Percentiles rank a stretch among this genome's conserved stretches.
phyloP scores from a whole-genome alignment of 2,113 vertebrate genomes.

The Syngnathus floridae region DNA sequence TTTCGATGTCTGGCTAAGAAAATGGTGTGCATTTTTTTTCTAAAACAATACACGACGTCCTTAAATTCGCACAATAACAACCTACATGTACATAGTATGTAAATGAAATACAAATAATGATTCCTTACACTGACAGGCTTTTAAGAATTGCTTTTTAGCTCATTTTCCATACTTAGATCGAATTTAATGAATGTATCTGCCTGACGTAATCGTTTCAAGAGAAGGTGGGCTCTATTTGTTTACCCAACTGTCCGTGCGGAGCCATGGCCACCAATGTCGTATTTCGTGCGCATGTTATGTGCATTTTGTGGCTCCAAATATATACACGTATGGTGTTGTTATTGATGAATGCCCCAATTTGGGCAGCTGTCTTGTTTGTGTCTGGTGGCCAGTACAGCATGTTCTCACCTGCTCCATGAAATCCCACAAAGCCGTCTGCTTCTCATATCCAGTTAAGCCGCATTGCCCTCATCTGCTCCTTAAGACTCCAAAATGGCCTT shows the following conservation, averaged over 20 bases:
- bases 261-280: not conserved
- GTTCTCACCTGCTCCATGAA: conserved; percentile 24
- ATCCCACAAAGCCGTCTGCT: conserved; percentile 49
- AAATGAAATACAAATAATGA: too few relatives aligned
- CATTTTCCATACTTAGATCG: not conserved
- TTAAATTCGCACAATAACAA: not conserved
- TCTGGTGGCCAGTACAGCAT: not conserved
- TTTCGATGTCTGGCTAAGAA: not conserved
- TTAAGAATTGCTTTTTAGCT: not conserved
- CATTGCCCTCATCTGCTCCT: conserved; percentile 26
- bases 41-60: not conserved
- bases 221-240: not conserved
- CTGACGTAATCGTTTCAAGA: not conserved
- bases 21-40: not conserved
- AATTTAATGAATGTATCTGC: not conserved
- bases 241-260: not conserved
- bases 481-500: not conserved
- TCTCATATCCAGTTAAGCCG: conserved; percentile 35
- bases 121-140: not conserved
- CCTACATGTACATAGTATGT: not conserved
- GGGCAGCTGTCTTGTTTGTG: not conserved
- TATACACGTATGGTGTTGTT: not conserved
- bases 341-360: not conserved
- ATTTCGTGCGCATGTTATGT: not conserved
- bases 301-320: not conserved